Percentiles rank a stretch among this genome's conserved stretches.
Evolutionary conservation across 2,113 vertebrate genomes (phyloP).

Genomic region (Oryzias javanicus): DNA sequence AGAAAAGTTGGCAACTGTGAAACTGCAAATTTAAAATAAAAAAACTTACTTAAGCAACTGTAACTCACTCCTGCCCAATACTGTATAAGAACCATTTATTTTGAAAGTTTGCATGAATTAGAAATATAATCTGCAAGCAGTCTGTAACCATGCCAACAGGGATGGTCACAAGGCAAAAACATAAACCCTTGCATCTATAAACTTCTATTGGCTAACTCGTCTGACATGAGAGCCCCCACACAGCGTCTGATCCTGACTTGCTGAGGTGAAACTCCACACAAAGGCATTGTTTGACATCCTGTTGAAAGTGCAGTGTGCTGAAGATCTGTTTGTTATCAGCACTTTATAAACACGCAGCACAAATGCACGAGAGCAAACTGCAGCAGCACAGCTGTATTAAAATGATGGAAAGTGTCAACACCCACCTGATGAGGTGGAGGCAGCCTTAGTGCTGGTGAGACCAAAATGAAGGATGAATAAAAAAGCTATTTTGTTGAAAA

Average conservation of each 20-base stretch:
- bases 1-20: too few species aligned
- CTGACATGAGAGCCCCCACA: constrained; percentile 3
- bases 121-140: constrained; percentile 8
- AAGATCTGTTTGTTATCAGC: constrained; percentile 30
- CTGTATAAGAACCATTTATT: too few species aligned
- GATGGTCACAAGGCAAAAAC: not conserved
- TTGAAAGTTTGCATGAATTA: not conserved
- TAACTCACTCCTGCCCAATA: too few species aligned
- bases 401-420: too few species aligned
- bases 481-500: too few species aligned
- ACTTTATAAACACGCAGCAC: constrained; percentile 19
- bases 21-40: too few species aligned
- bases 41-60: too few species aligned
- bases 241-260: not conserved
- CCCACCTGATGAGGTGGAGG: too few species aligned
- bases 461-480: too few species aligned
- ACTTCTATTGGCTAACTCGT: constrained; percentile 2
- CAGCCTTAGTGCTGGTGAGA: too few species aligned
- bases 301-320: constrained; percentile 31
- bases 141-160: constrained; percentile 5
- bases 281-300: constrained; percentile 30
- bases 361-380: constrained; percentile 3
- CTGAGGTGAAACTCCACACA: not conserved
- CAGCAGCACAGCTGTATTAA: not conserved
- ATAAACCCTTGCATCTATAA: constrained; percentile 17